phyloP scores from a whole-genome alignment of 92 coral and sea anemone species.

The Meandrina meandrites region DNA sequence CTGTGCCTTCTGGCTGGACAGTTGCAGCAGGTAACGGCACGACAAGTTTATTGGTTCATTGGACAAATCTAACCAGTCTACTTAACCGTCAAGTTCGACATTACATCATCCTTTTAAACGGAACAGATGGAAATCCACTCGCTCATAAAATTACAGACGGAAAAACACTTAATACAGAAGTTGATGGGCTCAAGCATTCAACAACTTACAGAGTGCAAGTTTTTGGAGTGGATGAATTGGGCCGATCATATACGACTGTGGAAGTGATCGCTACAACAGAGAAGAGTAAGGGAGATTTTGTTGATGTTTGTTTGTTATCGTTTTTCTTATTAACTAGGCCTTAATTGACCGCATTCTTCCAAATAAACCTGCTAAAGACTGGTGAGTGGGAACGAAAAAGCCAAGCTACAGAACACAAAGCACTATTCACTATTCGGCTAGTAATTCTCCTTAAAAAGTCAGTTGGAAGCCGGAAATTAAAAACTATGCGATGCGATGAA shows the following conservation, averaged over 20 bases:
- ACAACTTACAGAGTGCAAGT: slow-evolving; percentile 3
- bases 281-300: not conserved
- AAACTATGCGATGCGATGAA: no score
- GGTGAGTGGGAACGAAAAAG: no score
- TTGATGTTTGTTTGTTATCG: no score
- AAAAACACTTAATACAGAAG: not conserved
- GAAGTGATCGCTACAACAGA: not conserved
- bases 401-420: no score
- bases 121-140: not conserved
- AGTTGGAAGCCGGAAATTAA: no score
- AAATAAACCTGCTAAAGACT: no score
- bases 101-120: not conserved
- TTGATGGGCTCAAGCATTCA: slow-evolving; percentile 1
- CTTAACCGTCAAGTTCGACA: not conserved
- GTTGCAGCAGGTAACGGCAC: not conserved
- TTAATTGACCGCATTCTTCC: no score
- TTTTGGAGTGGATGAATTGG: slow-evolving; percentile 5
- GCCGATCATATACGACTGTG: not conserved
- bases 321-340: not conserved
- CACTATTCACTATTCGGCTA: no score
- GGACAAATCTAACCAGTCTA: not conserved
- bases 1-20: not conserved
- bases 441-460: no score
- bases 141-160: not conserved
- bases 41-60: not conserved